Evolutionary conservation across 1,140 invertebrate species (phyloP).

Genomic region (Cherax quadricarinatus): DNA sequence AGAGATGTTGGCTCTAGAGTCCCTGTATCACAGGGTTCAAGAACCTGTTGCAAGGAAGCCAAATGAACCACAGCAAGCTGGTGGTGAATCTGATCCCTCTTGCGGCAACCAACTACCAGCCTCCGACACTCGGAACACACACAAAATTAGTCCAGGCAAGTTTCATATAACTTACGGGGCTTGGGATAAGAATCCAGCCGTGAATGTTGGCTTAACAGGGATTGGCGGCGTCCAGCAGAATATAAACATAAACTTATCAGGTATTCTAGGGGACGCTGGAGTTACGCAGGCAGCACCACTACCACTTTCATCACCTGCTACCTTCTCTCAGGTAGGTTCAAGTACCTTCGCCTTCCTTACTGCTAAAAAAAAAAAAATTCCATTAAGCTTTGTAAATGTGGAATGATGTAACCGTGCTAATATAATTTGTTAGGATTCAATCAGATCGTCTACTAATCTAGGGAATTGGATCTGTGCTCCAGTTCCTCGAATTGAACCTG

Average conservation of each 20-base stretch:
- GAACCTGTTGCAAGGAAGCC: not conserved
- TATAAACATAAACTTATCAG: constrained; percentile 59
- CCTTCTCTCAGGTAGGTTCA: not conserved
- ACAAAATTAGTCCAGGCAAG: not conserved
- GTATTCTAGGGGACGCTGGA: not conserved
- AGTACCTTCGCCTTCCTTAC: not conserved
- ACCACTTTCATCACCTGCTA: not conserved
- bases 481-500: no score
- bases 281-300: not conserved
- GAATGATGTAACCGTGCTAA: no score
- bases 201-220: constrained; percentile 16
- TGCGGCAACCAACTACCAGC: not conserved
- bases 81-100: not conserved
- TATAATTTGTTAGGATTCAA: no score
- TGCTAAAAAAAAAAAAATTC: no score
- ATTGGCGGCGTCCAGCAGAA: constrained; percentile 49
- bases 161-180: constrained; percentile 46
- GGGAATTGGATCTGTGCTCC: no score
- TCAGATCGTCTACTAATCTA: no score
- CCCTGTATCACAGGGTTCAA: constrained; percentile 28
- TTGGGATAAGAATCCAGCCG: not conserved
- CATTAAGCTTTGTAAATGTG: no score
- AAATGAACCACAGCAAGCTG: no score
- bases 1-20: constrained; percentile 25
- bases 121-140: no score